Evolutionary conservation across 2,797 vertebrate genomes (phyloP), one percentile per base, ranked within the genome.

Genomic region (Capromys pilorides): DNA sequence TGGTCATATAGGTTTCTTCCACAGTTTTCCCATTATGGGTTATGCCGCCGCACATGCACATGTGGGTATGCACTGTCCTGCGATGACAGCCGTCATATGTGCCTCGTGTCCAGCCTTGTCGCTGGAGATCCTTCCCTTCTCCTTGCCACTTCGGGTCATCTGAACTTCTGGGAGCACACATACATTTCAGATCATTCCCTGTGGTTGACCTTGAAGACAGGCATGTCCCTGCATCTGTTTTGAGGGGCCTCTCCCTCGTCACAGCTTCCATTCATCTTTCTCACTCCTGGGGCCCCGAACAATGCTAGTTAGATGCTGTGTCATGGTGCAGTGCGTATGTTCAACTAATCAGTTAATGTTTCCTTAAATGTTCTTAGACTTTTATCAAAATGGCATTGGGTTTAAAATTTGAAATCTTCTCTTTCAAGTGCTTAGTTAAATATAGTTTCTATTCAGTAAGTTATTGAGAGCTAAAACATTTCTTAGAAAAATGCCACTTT

Each of bases 371-470:
- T 6, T 51, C 78, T 18, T 66, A 33, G 7, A 85, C 67, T 88
- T n/a, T 22, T 13, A 66, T 33, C 33, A 62, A 82, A 71, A 21
- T 62, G 71, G 41, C 41, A 79, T 66, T 85, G 16, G 39, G 57
- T 66, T 85, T 45, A 78, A 69, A 93, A 12, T 79, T 86, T 91
- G 41, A 83, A 45, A 64, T 78, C 84, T 78, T 90, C 77, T 90
- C 14, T 94, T 86, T 66, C 59, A 77, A 69, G 36, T 85, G 16
- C 69, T 22, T 88, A 75, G 54, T 80, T 66, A 69, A 77, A 41
- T 24, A 64, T 28, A 86, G 13, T 92, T 81, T 81, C 84, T 69
- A 84, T 41, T 54, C 39, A 18, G 31, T 75, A 16, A 86, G 67
- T 18, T 69, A 67, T 26, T 90, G 91, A 94, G 82, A 84, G 80